Evolutionary conservation across 1,140 invertebrate genomes (phyloP).

Genomic region (Drosophila prosaltans): DNA sequence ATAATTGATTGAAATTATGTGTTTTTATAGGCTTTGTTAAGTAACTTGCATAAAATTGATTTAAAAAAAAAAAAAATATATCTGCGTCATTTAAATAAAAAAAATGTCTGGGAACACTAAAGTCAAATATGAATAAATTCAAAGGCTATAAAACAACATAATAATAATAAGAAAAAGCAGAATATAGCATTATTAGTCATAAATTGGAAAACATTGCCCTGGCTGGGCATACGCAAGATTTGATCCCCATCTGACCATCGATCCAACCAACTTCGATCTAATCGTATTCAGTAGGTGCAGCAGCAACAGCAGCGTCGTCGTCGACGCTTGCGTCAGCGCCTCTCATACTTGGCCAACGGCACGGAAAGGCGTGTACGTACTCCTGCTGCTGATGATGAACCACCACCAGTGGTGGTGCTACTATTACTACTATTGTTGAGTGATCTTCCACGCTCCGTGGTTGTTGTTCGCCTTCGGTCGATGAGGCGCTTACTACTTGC

Average conservation of each 20-base stretch:
- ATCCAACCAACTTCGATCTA: constrained; percentile 16
- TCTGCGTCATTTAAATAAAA: constrained; percentile 19
- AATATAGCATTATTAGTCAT: background rate
- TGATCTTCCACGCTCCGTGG: constrained; percentile 46
- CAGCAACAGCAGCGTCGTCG: constrained; percentile 61
- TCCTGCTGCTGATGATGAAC: constrained; percentile 10
- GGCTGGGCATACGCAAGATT: constrained; percentile 3
- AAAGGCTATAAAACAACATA: constrained; percentile 51
- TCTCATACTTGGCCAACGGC: constrained; percentile 66
- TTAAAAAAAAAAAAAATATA: constrained; percentile 23
- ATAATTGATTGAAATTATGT: constrained; percentile 18
- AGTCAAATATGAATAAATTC: constrained; percentile 7
- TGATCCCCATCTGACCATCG: constrained; percentile 18
- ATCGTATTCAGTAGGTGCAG: constrained; percentile 22
- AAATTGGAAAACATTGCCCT: constrained; percentile 22
- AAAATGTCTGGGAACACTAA: constrained; percentile 18
- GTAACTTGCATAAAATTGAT: constrained; percentile 35
- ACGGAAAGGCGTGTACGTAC: constrained; percentile 74
- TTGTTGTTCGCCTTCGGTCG: constrained; percentile 28
- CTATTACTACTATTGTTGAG: background rate
- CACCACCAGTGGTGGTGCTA: constrained; percentile 33
- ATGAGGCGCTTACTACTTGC: constrained; percentile 45
- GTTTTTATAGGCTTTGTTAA: constrained; percentile 27
- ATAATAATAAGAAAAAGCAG: constrained; percentile 35
- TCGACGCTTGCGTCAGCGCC: constrained; percentile 70